Evolutionary conservation across 2,113 vertebrate genomes (phyloP), one percentile per base, ranked within the genome.

Genomic region (Lontra canadensis): DNA sequence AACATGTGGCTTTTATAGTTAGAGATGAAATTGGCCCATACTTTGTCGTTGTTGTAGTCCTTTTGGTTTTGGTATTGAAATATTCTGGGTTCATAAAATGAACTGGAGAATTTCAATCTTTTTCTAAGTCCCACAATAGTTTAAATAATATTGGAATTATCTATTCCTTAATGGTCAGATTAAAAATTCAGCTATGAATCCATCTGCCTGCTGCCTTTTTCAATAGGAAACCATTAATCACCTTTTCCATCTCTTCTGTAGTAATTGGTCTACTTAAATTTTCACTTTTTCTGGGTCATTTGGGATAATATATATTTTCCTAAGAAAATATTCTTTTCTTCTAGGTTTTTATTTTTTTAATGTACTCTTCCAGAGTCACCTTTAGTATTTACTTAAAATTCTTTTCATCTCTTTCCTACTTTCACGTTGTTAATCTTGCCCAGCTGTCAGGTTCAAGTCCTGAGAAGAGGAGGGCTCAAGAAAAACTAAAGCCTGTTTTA

Each of bases 141-240:
- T 97, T 97, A 96, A 94, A 86, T 93, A 73, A 93, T 74, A 94
- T 84, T 90, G 26, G 23, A 94, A 74, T 96, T 76, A 71, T 57
- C 78, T 86, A 44, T 79, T 86, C 87, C 81, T 95, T 96, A 85
- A 81, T 93, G 47, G 61, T 67, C 63, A 88, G 44, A 85, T 98
- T 92, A 86, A 96, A 93, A 92, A 63, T 96, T 93, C 17, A 96
- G 31, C 55, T 91, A 23, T 91, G 65, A 96, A 67, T 95, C 87
- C n/a, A 95, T 94, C 87, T 87, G 83, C 52, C 89, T 69, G 36
- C 61, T 83, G 94, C 29, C 74, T 80, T 76, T 86, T 95, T 85
- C 90, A 94, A 83, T 39, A 83, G 47, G 9, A 44, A 6, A 59
- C 89, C 83, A 92, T 96, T 92, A 83, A 96, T 96, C 96, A 96